Evolutionary conservation across 1,140 invertebrate species (phyloP).

Genomic region (Nautilus pompilius): DNA sequence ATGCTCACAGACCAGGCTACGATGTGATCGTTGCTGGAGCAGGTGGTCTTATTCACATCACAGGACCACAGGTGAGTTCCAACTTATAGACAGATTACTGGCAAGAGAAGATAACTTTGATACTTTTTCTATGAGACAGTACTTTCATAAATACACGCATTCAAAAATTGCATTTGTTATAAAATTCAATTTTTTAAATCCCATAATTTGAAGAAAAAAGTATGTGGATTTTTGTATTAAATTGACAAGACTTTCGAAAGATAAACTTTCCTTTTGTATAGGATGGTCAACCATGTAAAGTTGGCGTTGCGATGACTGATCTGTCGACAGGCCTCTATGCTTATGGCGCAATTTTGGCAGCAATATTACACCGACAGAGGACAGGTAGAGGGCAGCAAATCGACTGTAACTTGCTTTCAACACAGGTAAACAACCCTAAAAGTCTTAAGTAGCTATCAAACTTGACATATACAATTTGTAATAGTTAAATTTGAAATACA

Average conservation of each 20-base stretch:
- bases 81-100: too few species aligned
- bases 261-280: too few species aligned
- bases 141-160: too few species aligned
- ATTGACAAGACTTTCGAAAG: too few species aligned
- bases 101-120: too few species aligned
- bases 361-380: constrained; percentile 72
- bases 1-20: constrained; percentile 81
- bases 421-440: constrained; percentile 73
- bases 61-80: constrained; percentile 68
- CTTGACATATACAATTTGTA: not conserved
- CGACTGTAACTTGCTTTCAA: constrained; percentile 89
- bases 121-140: too few species aligned
- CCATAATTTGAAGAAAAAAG: too few species aligned
- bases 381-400: constrained; percentile 88
- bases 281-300: constrained; percentile 82
- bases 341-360: constrained; percentile 92
- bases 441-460: not conserved
- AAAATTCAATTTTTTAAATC: too few species aligned
- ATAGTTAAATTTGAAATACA: not conserved
- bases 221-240: too few species aligned
- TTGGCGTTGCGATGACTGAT: constrained; percentile 91
- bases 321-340: constrained; percentile 90
- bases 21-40: constrained; percentile 92
- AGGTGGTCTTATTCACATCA: constrained; percentile 86
- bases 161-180: too few species aligned